Evolutionary conservation across 2,888 invertebrate species (phyloP).

Genomic region (Macrophya alboannulata): DNA sequence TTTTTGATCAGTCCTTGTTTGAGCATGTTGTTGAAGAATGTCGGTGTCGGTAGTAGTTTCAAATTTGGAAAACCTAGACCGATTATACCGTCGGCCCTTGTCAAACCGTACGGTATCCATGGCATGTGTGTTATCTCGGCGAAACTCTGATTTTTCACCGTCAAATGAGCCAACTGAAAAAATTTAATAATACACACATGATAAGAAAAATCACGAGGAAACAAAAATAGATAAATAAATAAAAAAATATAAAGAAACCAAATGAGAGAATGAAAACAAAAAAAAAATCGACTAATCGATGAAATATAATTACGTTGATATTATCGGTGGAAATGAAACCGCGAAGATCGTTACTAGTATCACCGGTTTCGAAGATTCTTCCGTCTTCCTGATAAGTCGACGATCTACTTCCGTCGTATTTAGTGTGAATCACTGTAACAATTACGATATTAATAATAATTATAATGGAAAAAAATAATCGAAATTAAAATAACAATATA

Average conservation of each 20-base stretch:
- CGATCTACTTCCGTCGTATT: constrained; percentile 86
- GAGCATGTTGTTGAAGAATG: constrained; percentile 86
- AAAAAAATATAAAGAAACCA: constrained; percentile 10
- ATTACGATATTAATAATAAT: constrained; percentile 41
- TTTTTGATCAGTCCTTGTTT: constrained; percentile 80
- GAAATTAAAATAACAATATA: constrained; percentile 15
- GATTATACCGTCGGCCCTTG: constrained; percentile 88
- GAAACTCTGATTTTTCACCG: constrained; percentile 85
- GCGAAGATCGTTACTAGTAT: constrained; percentile 84
- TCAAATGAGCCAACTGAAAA: constrained; percentile 82
- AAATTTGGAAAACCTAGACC: constrained; percentile 84
- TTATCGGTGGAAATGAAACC: constrained; percentile 84
- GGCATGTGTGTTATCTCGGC: constrained; percentile 87
- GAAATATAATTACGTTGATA: constrained; percentile 21
- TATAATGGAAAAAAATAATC: constrained; percentile 33
- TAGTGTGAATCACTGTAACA: constrained; percentile 84
- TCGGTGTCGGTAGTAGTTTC: constrained; percentile 81
- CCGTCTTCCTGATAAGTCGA: constrained; percentile 85
- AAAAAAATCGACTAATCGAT: constrained; percentile 55
- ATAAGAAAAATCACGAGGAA: constrained; percentile 41
- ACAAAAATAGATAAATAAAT: background rate
- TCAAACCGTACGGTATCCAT: constrained; percentile 83
- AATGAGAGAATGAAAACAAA: background rate
- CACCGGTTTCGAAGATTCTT: constrained; percentile 81
- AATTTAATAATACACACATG: background rate